phyloP scores from a whole-genome alignment of 2,797 vertebrate species.

The Argyrosomus regius region DNA sequence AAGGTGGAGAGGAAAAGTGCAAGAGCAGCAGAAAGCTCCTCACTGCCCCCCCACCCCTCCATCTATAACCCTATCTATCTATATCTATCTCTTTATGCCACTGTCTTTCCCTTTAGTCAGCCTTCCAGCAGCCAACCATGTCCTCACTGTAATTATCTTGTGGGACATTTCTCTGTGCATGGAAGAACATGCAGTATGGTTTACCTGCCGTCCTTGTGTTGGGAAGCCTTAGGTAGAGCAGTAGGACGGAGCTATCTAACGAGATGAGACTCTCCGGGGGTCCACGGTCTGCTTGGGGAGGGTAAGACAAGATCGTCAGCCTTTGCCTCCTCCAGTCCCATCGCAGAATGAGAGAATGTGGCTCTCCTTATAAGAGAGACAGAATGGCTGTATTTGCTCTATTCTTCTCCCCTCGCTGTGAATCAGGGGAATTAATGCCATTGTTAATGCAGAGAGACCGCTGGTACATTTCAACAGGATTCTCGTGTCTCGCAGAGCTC shows the following conservation, averaged over 20 bases:
- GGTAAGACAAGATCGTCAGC: conserved; percentile 72
- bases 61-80: conserved; percentile 27
- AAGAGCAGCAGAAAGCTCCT: conserved; percentile 58
- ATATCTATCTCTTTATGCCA: conserved; percentile 2
- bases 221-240: conserved; percentile 42
- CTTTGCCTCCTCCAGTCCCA: conserved; percentile 78
- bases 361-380: conserved; percentile 79
- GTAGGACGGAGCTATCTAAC: conserved; percentile 79
- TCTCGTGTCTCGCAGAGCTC: conserved; percentile 88
- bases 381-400: conserved; percentile 87
- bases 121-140: conserved; percentile 47
- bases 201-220: conserved; percentile 61
- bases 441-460: conserved; percentile 84
- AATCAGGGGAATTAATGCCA: conserved; percentile 80
- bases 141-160: conserved; percentile 64
- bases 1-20: conserved; percentile 58
- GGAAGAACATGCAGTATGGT: conserved; percentile 37
- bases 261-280: conserved; percentile 81
- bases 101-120: conserved; percentile 44
- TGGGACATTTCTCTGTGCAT: conserved; percentile 50
- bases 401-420: conserved; percentile 64
- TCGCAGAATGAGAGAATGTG: conserved; percentile 74
- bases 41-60: conserved; percentile 1
- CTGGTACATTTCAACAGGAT: conserved; percentile 89
- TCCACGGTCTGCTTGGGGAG: conserved; percentile 74